These are phyloP conservation scores for Trichopria drosophilae DNA, from an alignment of 2,888 invertebrate genomes.

Conservation along the genomic window DNA sequence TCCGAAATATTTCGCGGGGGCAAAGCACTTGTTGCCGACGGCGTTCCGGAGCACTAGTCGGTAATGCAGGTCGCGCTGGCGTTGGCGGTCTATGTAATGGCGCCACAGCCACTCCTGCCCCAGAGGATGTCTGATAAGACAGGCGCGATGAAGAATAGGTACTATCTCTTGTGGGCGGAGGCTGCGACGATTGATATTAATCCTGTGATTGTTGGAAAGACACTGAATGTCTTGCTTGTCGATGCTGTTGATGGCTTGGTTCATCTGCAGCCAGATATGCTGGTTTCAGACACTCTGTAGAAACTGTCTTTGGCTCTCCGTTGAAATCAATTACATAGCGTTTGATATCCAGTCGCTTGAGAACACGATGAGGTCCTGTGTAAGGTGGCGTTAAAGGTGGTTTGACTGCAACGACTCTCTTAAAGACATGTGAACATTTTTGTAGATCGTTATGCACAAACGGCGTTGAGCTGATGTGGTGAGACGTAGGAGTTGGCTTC, in stretches of 20 bases:
- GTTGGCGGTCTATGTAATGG: too few relatives aligned
- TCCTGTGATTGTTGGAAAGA: too few relatives aligned
- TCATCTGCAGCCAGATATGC: not conserved
- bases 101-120: constrained; percentile 5
- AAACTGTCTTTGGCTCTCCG: not conserved
- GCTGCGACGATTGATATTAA: too few relatives aligned
- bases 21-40: too few relatives aligned
- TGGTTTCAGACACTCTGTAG: not conserved
- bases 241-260: too few relatives aligned
- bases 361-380: not conserved
- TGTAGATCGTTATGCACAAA: too few relatives aligned
- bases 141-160: not conserved
- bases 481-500: not conserved
- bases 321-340: not conserved
- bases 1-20: too few relatives aligned
- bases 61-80: not conserved
- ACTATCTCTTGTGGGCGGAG: too few relatives aligned
- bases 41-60: not conserved
- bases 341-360: not conserved
- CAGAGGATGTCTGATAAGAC: not conserved
- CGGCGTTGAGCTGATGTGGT: too few relatives aligned
- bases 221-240: too few relatives aligned
- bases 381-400: not conserved
- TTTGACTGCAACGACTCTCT: not conserved
- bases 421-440: too few relatives aligned